Percentiles rank a stretch among this genome's conserved stretches.
Evolutionary conservation across 2,113 vertebrate genomes (phyloP).

Genomic region (Synchiropus splendidus): DNA sequence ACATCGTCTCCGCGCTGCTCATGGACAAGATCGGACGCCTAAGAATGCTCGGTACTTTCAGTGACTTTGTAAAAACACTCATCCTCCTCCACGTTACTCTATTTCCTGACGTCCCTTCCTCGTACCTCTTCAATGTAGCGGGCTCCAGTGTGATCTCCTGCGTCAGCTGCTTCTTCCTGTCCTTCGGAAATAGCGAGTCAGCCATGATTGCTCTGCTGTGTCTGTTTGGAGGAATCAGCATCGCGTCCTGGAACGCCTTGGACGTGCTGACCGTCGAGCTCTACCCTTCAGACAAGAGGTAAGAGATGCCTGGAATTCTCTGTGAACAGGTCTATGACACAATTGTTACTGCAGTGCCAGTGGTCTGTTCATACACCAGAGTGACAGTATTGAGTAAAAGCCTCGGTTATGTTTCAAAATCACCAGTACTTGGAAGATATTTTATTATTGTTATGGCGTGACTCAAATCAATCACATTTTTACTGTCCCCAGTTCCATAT

Average conservation of each 20-base stretch:
- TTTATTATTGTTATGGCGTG: too few relatives aligned
- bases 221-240: constrained; percentile 93
- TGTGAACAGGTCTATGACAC: background rate
- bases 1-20: constrained; percentile 91
- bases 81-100: background rate
- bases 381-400: too few relatives aligned
- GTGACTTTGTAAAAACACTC: background rate
- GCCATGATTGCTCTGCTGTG: constrained; percentile 97
- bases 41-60: constrained; percentile 81
- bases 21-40: constrained; percentile 98
- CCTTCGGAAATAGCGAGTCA: constrained; percentile 93
- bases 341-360: too few relatives aligned
- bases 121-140: constrained; percentile 56
- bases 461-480: too few relatives aligned
- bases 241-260: constrained; percentile 94
- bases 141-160: constrained; percentile 96
- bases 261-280: constrained; percentile 95
- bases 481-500: too few relatives aligned
- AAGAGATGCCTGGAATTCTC: constrained; percentile 18
- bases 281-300: constrained; percentile 95
- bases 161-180: constrained; percentile 95
- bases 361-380: too few relatives aligned
- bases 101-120: background rate
- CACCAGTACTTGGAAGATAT: too few relatives aligned
- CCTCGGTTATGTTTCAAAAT: too few relatives aligned